Conservation (phyloP, 2,113 vertebrate species). For the Arizona elegans region DNA sequence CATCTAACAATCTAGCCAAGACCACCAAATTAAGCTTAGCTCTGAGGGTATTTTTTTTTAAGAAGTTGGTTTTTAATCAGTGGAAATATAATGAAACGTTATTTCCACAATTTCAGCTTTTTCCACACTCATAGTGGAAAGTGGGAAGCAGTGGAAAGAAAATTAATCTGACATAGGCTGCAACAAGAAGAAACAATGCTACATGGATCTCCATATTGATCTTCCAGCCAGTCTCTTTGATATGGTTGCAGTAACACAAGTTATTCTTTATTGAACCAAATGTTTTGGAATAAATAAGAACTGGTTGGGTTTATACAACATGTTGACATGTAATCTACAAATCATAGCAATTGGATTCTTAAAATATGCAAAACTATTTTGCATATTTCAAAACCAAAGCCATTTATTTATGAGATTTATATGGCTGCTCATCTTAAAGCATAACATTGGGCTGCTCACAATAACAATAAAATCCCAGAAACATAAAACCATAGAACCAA, state of each 20-base stretch:
- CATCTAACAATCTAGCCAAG: neutral
- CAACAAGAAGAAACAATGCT: neutral
- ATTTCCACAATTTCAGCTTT: neutral
- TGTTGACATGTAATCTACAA: neutral
- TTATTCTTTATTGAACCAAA: neutral
- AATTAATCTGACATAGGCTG: neutral
- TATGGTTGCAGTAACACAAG: neutral
- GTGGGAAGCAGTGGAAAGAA: neutral
- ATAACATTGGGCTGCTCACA: neutral
- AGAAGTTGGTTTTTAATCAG: neutral
- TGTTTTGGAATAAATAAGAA: neutral
- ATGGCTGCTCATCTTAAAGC: neutral
- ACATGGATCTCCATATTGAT: neutral
- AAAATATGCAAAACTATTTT: neutral
- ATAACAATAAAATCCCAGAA: neutral
- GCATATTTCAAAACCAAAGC: neutral
- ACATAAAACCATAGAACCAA: neutral
- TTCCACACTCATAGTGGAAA: neutral
- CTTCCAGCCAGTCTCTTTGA: neutral
- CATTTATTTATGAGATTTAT: neutral
- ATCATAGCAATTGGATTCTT: neutral
- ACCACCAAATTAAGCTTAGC: neutral
- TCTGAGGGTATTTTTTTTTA: neutral
- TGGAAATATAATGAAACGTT: neutral
- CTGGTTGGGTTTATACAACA: neutral